Base-by-base conservation (phyloP, 2,113 vertebrate species). In the Chaetops frenatus region DNA sequence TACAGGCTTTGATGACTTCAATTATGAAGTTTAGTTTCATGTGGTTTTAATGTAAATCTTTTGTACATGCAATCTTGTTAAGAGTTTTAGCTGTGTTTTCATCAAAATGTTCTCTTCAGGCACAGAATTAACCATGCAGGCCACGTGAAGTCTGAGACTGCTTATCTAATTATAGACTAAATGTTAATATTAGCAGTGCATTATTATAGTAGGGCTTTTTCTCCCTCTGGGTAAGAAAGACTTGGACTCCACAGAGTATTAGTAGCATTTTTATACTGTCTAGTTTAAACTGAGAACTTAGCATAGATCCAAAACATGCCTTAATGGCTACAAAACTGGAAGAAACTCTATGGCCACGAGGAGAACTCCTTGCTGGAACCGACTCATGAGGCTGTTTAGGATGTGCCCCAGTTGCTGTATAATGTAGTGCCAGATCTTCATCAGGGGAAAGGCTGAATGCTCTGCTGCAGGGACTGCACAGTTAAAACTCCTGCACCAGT, bases 21-120 rank as follows among this genome's bases (percentile, higher is more conserved):
- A 98, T 97, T 96, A 97, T 97, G 97, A 96, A 88, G 88, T 94
- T 92, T 89, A 94, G 86, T 96, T 97, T 96, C 93, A 96, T 95
- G 91, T 98, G 95, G 95, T 97, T 98, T 98, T 98, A 98, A 97
- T 98, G 97, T 98, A 97, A 98, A 98, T 98, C 97, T 98, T 98
- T 96, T 98, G 97, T 98, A 98, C 95, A 97, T 98, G 97, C 92
- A 94, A 96, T 97, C 93, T 96, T 96, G 69, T 96, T 96, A 86
- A 95, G 92, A 72, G 96, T 93, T 86, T 95, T 97, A 95, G 95
- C 95, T 97, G 86, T 89, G 90, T 67, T 95, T 97, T 97, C 96
- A 96, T 87, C 64, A 92, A 95, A 82, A 88, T 16, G 54, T 96
- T 97, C 84, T 97, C 48, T 86, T 96, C n/a, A 56, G 85, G 76